Evolutionary conservation across 2,888 invertebrate species (phyloP).

Genomic region (Helobdella robusta): DNA sequence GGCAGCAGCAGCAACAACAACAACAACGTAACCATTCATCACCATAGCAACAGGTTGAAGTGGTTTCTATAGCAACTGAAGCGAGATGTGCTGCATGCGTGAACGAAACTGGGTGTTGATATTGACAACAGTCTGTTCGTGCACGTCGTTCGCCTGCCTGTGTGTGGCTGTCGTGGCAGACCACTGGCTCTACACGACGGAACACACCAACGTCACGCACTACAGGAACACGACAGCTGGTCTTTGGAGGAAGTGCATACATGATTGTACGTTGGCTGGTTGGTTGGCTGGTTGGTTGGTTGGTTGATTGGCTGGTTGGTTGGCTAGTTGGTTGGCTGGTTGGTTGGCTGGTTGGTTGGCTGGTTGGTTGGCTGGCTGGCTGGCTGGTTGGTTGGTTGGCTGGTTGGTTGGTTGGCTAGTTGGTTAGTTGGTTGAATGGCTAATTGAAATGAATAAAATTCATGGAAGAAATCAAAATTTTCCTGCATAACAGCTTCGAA

Average conservation of each 20-base stretch:
- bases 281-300: too few species aligned
- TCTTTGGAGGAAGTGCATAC: constrained; percentile 29
- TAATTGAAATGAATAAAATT: neutral
- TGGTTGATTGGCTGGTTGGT: too few species aligned
- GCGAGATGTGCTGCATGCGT: constrained; percentile 37
- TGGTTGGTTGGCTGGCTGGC: too few species aligned
- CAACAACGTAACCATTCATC: neutral
- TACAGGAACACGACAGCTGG: constrained; percentile 29
- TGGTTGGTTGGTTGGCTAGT: too few species aligned
- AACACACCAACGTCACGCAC: constrained; percentile 25
- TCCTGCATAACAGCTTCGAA: too few species aligned
- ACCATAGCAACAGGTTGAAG: neutral
- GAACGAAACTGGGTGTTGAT: constrained; percentile 45
- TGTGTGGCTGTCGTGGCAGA: constrained; percentile 48
- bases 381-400: too few species aligned
- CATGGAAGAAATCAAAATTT: too few species aligned
- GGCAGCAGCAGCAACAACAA: neutral
- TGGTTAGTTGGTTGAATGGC: too few species aligned
- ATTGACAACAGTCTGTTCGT: constrained; percentile 47
- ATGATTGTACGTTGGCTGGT: constrained; percentile 27
- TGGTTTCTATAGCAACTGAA: neutral
- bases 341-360: too few species aligned
- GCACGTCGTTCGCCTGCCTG: constrained; percentile 47
- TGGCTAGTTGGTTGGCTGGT: too few species aligned
- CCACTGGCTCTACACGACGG: constrained; percentile 42